Conservation (phyloP, 2,888 invertebrate genomes). For the Sarcophaga caerulescens region DNA sequence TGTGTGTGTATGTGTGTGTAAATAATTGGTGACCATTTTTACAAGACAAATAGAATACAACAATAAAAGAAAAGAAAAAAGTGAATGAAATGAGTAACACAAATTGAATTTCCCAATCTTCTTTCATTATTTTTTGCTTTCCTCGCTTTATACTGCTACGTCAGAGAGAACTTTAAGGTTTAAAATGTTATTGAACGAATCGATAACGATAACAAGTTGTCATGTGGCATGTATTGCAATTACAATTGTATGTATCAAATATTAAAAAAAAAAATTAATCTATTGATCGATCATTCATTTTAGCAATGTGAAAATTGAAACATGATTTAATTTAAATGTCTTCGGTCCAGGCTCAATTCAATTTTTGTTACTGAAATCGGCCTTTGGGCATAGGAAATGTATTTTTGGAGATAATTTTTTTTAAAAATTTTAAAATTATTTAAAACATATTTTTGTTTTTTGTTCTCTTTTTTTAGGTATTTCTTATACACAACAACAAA, state of each 20-base stretch:
- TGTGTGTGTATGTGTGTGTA: neutral
- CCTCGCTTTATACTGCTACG: neutral
- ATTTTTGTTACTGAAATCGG: too few relatives aligned
- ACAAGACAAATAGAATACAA: neutral
- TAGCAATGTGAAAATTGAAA: too few relatives aligned
- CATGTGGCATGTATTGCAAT: too few relatives aligned
- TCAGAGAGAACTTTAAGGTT: neutral
- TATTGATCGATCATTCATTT: too few relatives aligned
- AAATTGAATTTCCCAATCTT: neutral
- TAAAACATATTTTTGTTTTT: neutral
- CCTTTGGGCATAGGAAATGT: too few relatives aligned
- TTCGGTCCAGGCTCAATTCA: too few relatives aligned
- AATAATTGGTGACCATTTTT: neutral
- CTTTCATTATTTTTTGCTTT: neutral
- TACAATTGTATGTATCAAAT: too few relatives aligned
- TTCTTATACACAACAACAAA: slow-evolving; percentile 78
- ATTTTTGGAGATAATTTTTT: too few relatives aligned
- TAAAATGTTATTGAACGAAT: neutral
- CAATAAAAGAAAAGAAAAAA: slow-evolving; percentile 15
- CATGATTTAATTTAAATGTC: too few relatives aligned
- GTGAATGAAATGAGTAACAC: neutral
- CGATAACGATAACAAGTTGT: too few relatives aligned
- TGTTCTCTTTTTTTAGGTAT: slow-evolving; percentile 74
- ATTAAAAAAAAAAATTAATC: too few relatives aligned
- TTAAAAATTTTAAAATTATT: neutral